Percentiles rank a stretch among this genome's conserved stretches.
These are phyloP conservation scores for Acanthaster planci DNA, from an alignment of 35 echinoderm and acorn worm genomes.

Conservation along the genomic window DNA sequence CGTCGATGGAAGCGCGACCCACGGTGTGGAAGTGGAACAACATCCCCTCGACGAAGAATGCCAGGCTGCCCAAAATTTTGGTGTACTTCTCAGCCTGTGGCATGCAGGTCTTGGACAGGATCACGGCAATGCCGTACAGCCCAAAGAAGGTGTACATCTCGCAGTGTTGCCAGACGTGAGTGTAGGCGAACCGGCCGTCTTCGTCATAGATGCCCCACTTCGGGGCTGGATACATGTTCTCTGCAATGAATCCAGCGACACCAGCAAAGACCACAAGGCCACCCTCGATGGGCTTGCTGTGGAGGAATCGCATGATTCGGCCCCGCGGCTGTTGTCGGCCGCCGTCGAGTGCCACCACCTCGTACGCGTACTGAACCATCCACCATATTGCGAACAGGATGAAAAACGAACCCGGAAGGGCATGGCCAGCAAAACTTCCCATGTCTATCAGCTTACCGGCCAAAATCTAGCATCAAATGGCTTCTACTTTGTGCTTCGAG, in stretches of 20 bases:
- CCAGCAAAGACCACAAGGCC: slow-evolving; percentile 50
- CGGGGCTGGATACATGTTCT: slow-evolving; percentile 69
- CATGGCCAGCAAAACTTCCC: slow-evolving; percentile 93
- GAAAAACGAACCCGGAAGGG: slow-evolving; percentile 86
- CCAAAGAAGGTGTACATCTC: slow-evolving; percentile 96
- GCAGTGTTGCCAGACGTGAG: slow-evolving; percentile 84
- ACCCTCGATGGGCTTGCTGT: slow-evolving; percentile 73
- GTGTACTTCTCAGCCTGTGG: slow-evolving; percentile 55
- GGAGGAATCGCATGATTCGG: slow-evolving; percentile 44
- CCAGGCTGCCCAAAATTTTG: slow-evolving; percentile 67
- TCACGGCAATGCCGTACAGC: slow-evolving; percentile 56
- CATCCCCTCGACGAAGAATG: slow-evolving; percentile 81
- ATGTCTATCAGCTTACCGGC: slow-evolving; percentile 16
- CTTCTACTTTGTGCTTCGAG: too few species aligned
- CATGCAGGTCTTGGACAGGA: slow-evolving; percentile 44
- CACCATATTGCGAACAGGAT: slow-evolving; percentile 83
- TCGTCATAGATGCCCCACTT: slow-evolving; percentile 66
- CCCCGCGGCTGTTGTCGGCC: slow-evolving; percentile 52
- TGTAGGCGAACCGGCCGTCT: slow-evolving; percentile 61
- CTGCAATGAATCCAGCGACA: slow-evolving; percentile 74
- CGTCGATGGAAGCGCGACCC: slow-evolving; percentile 68
- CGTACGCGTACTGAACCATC: slow-evolving; percentile 87
- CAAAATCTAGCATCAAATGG: too few species aligned
- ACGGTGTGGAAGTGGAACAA: slow-evolving; percentile 83
- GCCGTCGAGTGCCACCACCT: slow-evolving; percentile 65